Percentiles rank a stretch among this genome's conserved stretches.
Evolutionary conservation across 1,140 invertebrate species (phyloP).

Genomic region (Drosophila sucinea): DNA sequence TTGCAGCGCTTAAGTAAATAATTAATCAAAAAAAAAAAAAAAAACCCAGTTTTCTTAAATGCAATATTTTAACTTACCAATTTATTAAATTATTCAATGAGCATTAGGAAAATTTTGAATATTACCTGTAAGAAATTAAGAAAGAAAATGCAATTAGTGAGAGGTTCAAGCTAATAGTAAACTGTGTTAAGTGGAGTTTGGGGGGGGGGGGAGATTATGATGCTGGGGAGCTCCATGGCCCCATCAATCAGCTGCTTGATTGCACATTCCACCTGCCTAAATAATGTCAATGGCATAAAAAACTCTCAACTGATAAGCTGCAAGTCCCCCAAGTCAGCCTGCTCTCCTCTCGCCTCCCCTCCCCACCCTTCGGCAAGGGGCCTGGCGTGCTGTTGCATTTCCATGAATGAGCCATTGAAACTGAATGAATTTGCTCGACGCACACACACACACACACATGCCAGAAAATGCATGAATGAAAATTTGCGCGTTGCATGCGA

Average conservation of each 20-base stretch:
- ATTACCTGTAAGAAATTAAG: no score
- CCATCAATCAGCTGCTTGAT: slow-evolving; percentile 11
- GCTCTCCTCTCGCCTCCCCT: neutral
- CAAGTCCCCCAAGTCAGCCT: neutral
- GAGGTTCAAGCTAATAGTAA: no score
- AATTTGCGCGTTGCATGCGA: slow-evolving; percentile 59
- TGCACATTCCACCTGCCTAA: slow-evolving; percentile 14
- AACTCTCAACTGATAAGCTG: slow-evolving; percentile 1
- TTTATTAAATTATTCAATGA: no score
- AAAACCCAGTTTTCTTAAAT: no score
- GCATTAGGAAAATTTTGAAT: no score
- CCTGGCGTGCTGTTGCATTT: slow-evolving; percentile 29
- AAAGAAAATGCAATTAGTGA: no score
- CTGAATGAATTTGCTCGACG: slow-evolving; percentile 69
- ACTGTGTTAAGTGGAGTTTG: no score
- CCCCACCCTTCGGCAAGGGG: neutral
- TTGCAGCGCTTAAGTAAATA: no score
- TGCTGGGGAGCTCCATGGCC: no score
- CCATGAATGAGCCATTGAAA: slow-evolving; percentile 67
- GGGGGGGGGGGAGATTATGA: no score
- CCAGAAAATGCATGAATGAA: slow-evolving; percentile 69
- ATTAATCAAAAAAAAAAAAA: no score
- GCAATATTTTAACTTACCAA: no score
- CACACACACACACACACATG: slow-evolving; percentile 37
- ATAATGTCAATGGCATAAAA: neutral